Percentiles rank a stretch among this genome's conserved stretches.
Evolutionary conservation across 2,797 vertebrate genomes (phyloP).

Genomic region (Scleropages formosus): DNA sequence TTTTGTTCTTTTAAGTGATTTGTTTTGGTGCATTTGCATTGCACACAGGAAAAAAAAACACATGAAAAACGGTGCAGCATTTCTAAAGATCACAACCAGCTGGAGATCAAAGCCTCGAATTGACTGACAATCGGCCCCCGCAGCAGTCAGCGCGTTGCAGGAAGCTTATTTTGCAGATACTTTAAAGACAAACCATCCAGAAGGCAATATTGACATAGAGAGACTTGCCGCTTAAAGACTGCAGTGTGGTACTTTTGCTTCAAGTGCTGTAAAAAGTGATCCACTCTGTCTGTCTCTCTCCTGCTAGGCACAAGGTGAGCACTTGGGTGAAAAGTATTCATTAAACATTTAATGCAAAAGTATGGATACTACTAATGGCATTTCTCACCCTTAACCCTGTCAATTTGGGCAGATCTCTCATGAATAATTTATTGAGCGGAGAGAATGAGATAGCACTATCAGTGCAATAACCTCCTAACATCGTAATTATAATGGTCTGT

Average conservation of each 20-base stretch:
- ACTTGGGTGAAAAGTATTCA: conserved; percentile 60
- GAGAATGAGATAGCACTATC: conserved; percentile 55
- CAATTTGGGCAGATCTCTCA: conserved; percentile 57
- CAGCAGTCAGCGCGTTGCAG: conserved; percentile 19
- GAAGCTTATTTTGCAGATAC: conserved; percentile 14
- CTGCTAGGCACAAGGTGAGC: conserved; percentile 29
- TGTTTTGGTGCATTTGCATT: conserved; percentile 41
- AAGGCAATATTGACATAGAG: neutral
- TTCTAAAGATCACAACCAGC: conserved; percentile 4
- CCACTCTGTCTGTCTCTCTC: conserved; percentile 28
- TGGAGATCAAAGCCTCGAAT: conserved; percentile 34
- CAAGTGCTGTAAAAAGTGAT: conserved; percentile 62
- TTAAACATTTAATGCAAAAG: conserved; percentile 66
- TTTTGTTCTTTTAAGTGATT: conserved; percentile 50
- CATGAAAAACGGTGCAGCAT: neutral
- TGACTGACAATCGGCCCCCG: conserved; percentile 40
- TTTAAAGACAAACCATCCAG: neutral
- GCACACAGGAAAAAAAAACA: conserved; percentile 2
- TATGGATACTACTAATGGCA: conserved; percentile 55
- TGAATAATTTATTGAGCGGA: conserved; percentile 56
- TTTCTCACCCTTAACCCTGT: conserved; percentile 55
- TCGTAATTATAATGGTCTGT: conserved; percentile 60
- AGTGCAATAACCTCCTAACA: conserved; percentile 58
- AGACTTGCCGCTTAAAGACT: neutral
- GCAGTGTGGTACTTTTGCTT: conserved; percentile 43